Evolutionary conservation across 2,888 invertebrate genomes (phyloP), one percentile per base, ranked within the genome.

Genomic region (Himalopsyche japonica): DNA sequence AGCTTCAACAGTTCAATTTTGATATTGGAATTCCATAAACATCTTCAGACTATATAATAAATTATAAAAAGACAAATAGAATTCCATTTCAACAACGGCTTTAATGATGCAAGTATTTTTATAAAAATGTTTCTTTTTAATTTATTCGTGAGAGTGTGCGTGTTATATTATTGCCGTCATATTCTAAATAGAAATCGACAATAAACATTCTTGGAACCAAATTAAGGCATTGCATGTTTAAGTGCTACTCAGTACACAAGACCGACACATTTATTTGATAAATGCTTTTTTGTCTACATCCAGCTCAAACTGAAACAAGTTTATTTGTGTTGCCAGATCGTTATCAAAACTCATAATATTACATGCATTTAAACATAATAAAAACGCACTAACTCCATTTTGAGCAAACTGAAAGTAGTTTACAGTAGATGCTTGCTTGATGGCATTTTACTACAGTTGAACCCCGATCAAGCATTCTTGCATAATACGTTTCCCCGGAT

Each of bases 221-320:
- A 85, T 82, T 85, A 80, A 82, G 82, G 80, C 80, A 82, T 84
- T 76, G 85, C 85, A 85, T 85, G 85, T 80, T 78, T 24, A 15
- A n/a, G 20, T 12, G 84, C 76, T 27, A 79, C 79, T 79, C 24
- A 30, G 20, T 24, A 79, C 20, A 57, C 57, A 49, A n/a, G n/a
- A 76, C 76, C 34, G 32, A 76, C 76, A 76, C 76, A 76, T 76
- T 32, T 34, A 76, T 34, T 76, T 24, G 20, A 43, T 15, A 43
- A 43, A 43, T 43, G 43, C 15, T 43, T 70, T 70, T 70, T 70
- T 70, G 70, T 76, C 76, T 76, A 30, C 76, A n/a, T 34, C 34
- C 32, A 32, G 32, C 34, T 30, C 76, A 32, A 32, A 76, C 30
- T 30, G n/a, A 32, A 76, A 15, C 76, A 34, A 76, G n/a, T 76